phyloP scores from a whole-genome alignment of 2,113 vertebrate genomes.

The Pygoscelis antarcticus region DNA sequence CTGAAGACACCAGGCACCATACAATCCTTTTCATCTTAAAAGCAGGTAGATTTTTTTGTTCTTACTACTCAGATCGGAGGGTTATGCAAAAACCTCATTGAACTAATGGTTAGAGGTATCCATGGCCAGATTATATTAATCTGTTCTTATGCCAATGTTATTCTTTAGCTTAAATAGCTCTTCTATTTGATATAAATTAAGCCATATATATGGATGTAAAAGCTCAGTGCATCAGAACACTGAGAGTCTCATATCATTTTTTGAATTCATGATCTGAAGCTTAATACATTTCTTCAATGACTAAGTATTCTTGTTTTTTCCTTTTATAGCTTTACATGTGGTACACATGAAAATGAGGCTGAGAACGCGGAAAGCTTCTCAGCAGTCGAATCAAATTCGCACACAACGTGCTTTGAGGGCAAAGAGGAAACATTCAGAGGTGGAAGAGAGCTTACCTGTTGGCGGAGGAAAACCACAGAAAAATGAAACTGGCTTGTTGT shows the following conservation, averaged over 20 bases:
- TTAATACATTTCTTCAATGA: not conserved
- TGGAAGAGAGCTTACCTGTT: constrained; percentile 74
- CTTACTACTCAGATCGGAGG: accelerated
- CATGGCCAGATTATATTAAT: not conserved
- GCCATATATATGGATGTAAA: not conserved
- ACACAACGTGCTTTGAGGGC: constrained; percentile 83
- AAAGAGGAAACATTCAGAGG: constrained; percentile 86
- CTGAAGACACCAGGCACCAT: not conserved
- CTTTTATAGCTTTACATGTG: constrained; percentile 86
- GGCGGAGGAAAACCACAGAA: constrained; percentile 78
- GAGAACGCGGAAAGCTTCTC: constrained; percentile 96
- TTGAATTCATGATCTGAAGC: not conserved
- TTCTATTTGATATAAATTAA: not conserved
- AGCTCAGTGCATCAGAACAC: not conserved
- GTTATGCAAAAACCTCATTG: not conserved
- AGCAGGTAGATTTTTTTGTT: not conserved
- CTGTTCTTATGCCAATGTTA: not conserved
- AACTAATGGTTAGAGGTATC: not conserved
- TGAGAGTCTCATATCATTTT: not conserved
- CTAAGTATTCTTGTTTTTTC: not conserved
- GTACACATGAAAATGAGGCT: constrained; percentile 91
- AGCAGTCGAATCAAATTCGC: constrained; percentile 85
- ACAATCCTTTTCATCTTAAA: not conserved
- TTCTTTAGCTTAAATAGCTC: not conserved
- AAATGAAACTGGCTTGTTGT: constrained; percentile 80